Percentiles rank a stretch among this genome's conserved stretches.
Evolutionary conservation across 2,888 invertebrate genomes (phyloP).

Genomic region (Osmoderma eremita): DNA sequence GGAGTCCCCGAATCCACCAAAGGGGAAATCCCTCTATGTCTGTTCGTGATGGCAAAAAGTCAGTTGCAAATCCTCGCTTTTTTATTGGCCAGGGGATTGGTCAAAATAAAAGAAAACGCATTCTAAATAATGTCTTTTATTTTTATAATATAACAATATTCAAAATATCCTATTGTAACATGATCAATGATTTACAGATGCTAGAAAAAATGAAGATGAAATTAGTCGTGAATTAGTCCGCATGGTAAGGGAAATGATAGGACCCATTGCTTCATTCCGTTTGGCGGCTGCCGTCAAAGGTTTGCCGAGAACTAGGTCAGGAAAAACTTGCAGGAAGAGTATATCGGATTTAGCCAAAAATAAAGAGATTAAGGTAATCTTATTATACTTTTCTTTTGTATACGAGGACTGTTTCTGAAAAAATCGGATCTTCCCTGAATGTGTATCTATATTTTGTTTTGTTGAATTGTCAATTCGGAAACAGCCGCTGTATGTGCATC

Average conservation of each 20-base stretch:
- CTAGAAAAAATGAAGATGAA: conserved; percentile 64
- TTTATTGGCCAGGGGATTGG: no score
- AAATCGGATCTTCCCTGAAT: no score
- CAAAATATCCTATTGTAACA: conserved; percentile 33
- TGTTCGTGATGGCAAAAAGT: conserved; percentile 81
- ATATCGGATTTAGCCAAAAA: conserved; percentile 87
- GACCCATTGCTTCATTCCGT: conserved; percentile 90
- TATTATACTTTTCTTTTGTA: not conserved
- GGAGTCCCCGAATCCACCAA: conserved; percentile 91
- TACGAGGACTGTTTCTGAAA: not conserved
- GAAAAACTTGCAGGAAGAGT: conserved; percentile 81
- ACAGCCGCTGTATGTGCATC: not conserved
- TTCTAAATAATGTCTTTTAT: conserved; percentile 39
- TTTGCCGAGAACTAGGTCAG: conserved; percentile 89
- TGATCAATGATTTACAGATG: conserved; percentile 59
- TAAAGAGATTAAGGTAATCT: conserved; percentile 76
- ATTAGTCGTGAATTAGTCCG: conserved; percentile 69
- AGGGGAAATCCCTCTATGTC: conserved; percentile 88
- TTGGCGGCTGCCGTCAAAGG: conserved; percentile 81
- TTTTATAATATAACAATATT: conserved; percentile 34
- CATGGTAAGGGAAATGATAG: conserved; percentile 74
- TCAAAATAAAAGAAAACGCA: conserved; percentile 3
- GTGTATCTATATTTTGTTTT: no score
- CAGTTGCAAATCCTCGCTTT: no score
- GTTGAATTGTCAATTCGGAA: not conserved